Conservation (phyloP, 2,113 vertebrate genomes). For the Poecile atricapillus region DNA sequence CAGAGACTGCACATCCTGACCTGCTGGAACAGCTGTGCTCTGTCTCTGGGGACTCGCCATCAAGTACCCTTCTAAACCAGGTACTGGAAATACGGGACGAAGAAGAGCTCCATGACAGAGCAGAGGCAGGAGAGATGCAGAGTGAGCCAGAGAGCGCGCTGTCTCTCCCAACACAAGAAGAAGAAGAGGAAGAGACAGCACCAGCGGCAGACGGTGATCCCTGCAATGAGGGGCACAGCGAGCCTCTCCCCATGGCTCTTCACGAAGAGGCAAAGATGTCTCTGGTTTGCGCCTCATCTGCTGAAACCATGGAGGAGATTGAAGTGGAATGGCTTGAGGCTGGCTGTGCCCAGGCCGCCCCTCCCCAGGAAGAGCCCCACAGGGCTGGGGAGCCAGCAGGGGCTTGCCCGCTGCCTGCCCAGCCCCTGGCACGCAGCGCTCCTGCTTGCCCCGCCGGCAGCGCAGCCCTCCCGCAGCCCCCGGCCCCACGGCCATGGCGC, state of each 20-base stretch:
- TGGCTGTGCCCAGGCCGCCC: accelerated
- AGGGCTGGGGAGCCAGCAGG: accelerated
- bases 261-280: accelerated
- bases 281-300: accelerated
- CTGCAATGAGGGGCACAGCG: accelerated
- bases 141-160: accelerated
- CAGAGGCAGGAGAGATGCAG: background rate
- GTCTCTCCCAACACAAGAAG: background rate
- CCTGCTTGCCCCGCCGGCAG: background rate
- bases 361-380: background rate
- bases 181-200: background rate
- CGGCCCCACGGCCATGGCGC: background rate
- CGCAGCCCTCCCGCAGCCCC: background rate
- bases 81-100: background rate
- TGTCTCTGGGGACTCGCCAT: background rate
- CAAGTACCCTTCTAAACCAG: background rate
- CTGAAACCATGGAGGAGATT: accelerated
- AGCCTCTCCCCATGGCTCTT: background rate
- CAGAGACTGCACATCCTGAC: background rate
- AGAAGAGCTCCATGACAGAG: background rate
- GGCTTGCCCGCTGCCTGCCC: background rate
- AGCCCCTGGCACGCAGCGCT: background rate
- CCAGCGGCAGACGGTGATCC: background rate
- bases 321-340: accelerated
- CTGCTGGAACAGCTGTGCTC: background rate